Evolutionary conservation across 2,888 invertebrate species (phyloP).

Genomic region (Drosophila siamana): DNA sequence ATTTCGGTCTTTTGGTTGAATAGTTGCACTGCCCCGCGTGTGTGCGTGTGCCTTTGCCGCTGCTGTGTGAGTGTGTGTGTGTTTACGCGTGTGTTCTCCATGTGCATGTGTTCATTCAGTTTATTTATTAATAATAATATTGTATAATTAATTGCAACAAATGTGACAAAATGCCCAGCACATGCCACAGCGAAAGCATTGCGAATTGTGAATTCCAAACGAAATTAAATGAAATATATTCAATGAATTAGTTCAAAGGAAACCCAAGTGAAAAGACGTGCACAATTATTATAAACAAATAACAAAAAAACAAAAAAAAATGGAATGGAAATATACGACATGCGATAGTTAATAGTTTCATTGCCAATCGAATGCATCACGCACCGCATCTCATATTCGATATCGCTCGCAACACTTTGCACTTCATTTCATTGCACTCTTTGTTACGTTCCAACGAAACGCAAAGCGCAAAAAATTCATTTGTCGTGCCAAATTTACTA

Average conservation of each 20-base stretch:
- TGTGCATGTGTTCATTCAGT: slow-evolving; percentile 21
- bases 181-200: slow-evolving; percentile 24
- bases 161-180: slow-evolving; percentile 44
- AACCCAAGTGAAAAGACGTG: slow-evolving; percentile 6
- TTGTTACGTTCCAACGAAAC: slow-evolving; percentile 24
- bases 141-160: slow-evolving; percentile 37
- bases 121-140: slow-evolving; percentile 58
- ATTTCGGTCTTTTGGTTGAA: slow-evolving; percentile 82
- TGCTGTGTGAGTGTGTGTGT: slow-evolving; percentile 40
- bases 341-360: slow-evolving; percentile 25
- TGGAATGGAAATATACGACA: not conserved
- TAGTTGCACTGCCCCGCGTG: slow-evolving; percentile 79
- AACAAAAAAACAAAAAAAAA: no score
- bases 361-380: slow-evolving; percentile 61
- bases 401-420: slow-evolving; percentile 41
- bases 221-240: slow-evolving; percentile 3
- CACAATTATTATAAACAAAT: slow-evolving; percentile 7
- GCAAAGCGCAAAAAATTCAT: slow-evolving; percentile 58
- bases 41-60: slow-evolving; percentile 32
- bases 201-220: slow-evolving; percentile 17
- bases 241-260: not conserved
- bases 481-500: slow-evolving; percentile 63
- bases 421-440: slow-evolving; percentile 50
- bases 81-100: slow-evolving; percentile 20
- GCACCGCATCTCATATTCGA: slow-evolving; percentile 61